Base-by-base conservation (phyloP, 2,888 invertebrate genomes). In the Charanyca ferruginea region DNA sequence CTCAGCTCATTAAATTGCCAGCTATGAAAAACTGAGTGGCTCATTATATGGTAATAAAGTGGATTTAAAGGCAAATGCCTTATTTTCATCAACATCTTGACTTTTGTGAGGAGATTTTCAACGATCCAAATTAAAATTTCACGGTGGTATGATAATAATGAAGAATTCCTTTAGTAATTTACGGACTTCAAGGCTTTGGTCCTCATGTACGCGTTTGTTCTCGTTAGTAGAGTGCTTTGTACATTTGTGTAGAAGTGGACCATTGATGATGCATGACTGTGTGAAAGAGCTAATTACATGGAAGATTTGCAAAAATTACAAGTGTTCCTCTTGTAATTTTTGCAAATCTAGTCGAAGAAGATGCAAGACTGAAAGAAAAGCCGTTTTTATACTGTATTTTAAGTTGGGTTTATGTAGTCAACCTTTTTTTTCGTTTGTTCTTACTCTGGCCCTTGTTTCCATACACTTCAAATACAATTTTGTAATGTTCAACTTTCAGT, bases 31-130 rank as follows among this genome's bases (percentile, higher is more conserved):
- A 79, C 79, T 76, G 80, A 81, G 82, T 72, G 69, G 73, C 65
- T 80, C 81, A 76, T 81, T 82, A 81, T 76, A 82, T 76, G 80
- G 67, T 81, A 80, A 81, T 81, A 81, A 75, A 82, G 82, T 73
- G 66, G 80, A 79, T 66, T 80, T 70, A 78, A 68, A 68, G 80
- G 73, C 76, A 82, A 82, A 78, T 79, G 73, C 73, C 76, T 72
- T 76, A 82, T 73, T 80, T 73, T 78, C 80, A 78, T 80, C 71
- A 82, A 65, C 71, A 80, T 72, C 68, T 78, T 72, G 76, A 79
- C 80, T 76, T 82, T 70, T 78, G 70, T 59, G 64, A n/a, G 58
- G 57, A 67, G 76, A 67, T 72, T 81, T 80, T 55, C 65, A 38
- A 52, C 59, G 59, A 74, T 53, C 59, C 76, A 72, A 80, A 81